phyloP scores from a whole-genome alignment of 2,888 invertebrate genomes.

The Agrotis ipsilon region DNA sequence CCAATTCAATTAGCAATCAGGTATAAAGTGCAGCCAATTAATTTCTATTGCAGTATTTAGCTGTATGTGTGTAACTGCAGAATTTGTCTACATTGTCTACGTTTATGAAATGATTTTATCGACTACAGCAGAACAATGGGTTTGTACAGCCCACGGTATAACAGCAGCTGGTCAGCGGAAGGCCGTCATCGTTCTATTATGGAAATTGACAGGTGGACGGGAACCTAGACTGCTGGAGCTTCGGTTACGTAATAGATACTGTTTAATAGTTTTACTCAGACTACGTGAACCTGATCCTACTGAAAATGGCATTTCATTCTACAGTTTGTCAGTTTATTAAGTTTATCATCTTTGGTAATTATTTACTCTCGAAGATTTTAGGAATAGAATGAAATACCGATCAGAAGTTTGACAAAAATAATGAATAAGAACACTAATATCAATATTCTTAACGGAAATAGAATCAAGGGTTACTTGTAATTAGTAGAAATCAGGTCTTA shows the following conservation, averaged over 20 bases:
- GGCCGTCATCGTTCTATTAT: slow-evolving; percentile 80
- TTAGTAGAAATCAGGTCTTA: too few species aligned
- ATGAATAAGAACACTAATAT: too few species aligned
- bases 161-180: slow-evolving; percentile 82
- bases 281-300: slow-evolving; percentile 1
- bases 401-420: too few species aligned
- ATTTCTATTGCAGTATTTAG: slow-evolving; percentile 28
- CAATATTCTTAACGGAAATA: too few species aligned
- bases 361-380: neutral
- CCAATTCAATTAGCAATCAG: slow-evolving; percentile 18
- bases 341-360: neutral
- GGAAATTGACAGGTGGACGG: slow-evolving; percentile 81
- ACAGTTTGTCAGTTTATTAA: too few species aligned
- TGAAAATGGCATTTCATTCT: neutral
- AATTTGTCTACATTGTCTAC: slow-evolving; percentile 19
- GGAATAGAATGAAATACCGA: too few species aligned
- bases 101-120: slow-evolving; percentile 64
- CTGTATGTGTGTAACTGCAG: neutral
- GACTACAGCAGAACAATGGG: slow-evolving; percentile 62
- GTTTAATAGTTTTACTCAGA: slow-evolving; percentile 30
- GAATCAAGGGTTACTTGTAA: too few species aligned
- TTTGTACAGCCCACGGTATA: slow-evolving; percentile 68
- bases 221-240: slow-evolving; percentile 64
- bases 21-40: slow-evolving; percentile 36
- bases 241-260: slow-evolving; percentile 48